Conservation (phyloP, 2,113 vertebrate species). For the cattle (Bos taurus) region DNA sequence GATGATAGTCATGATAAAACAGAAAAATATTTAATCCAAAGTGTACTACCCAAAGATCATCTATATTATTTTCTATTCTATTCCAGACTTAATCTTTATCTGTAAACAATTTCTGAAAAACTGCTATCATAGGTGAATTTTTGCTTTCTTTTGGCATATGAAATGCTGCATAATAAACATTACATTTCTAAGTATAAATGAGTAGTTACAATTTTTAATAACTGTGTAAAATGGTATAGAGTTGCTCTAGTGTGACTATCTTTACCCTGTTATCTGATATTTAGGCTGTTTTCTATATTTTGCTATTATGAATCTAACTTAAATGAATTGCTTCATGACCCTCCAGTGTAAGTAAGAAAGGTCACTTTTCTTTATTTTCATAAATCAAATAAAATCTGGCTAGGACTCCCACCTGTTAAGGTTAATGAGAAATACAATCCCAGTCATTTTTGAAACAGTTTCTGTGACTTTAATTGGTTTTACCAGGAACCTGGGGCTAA, state of each 20-base stretch:
- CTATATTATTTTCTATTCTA: not conserved
- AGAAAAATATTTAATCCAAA: not conserved
- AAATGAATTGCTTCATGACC: constrained; percentile 12
- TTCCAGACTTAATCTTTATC: not conserved
- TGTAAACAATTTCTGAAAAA: not conserved
- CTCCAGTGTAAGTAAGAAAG: not conserved
- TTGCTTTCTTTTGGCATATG: constrained; percentile 17
- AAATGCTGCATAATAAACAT: not conserved
- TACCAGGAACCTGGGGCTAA: not conserved
- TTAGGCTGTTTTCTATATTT: constrained; percentile 15
- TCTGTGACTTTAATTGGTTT: not conserved
- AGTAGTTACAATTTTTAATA: not conserved
- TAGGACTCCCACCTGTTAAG: constrained; percentile 37
- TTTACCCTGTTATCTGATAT: constrained; percentile 10
- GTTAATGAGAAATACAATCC: constrained; percentile 38
- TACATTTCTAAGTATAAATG: not conserved
- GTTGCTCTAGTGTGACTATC: not conserved
- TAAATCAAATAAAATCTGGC: constrained; percentile 34
- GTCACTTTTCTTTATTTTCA: constrained; percentile 51
- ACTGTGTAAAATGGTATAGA: not conserved
- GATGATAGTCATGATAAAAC: not conserved
- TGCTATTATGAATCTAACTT: not conserved
- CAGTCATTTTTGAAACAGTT: not conserved
- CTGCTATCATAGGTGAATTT: not conserved
- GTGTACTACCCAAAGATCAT: not conserved